Conservation (phyloP, 92 coral and sea anemone genomes). For the Porites divaricata region DNA sequence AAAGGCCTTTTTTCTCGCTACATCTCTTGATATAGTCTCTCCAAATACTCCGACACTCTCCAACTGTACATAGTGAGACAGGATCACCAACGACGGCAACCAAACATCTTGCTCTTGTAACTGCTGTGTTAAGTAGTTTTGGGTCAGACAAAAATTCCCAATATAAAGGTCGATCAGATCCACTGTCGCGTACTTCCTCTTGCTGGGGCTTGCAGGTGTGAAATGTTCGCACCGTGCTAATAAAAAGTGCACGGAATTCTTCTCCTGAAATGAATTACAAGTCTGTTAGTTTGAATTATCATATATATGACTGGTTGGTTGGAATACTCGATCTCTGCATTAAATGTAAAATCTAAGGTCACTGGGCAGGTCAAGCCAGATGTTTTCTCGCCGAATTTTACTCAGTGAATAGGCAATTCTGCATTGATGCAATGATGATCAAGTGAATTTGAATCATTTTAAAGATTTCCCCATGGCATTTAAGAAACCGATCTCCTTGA, state of each 20-base stretch:
- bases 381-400: no score
- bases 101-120: slow-evolving; percentile 78
- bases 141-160: slow-evolving; percentile 55
- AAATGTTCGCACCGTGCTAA: slow-evolving; percentile 77
- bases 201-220: slow-evolving; percentile 45
- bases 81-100: slow-evolving; percentile 82
- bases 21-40: slow-evolving; percentile 67
- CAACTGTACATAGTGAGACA: slow-evolving; percentile 66
- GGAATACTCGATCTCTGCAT: no score
- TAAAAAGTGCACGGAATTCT: slow-evolving; percentile 69
- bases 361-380: no score
- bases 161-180: slow-evolving; percentile 7
- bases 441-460: no score
- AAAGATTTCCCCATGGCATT: no score
- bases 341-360: no score
- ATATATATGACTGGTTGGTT: no score
- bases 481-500: no score
- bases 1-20: slow-evolving; percentile 19
- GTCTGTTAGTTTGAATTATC: no score
- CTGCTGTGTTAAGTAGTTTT: slow-evolving; percentile 72
- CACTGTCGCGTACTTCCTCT: background rate
- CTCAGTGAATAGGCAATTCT: no score
- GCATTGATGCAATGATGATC: no score
- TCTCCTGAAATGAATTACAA: slow-evolving; percentile 51
- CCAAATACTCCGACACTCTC: slow-evolving; percentile 68